phyloP scores from a whole-genome alignment of 2,797 vertebrate species.

The Gallinago solitaria region DNA sequence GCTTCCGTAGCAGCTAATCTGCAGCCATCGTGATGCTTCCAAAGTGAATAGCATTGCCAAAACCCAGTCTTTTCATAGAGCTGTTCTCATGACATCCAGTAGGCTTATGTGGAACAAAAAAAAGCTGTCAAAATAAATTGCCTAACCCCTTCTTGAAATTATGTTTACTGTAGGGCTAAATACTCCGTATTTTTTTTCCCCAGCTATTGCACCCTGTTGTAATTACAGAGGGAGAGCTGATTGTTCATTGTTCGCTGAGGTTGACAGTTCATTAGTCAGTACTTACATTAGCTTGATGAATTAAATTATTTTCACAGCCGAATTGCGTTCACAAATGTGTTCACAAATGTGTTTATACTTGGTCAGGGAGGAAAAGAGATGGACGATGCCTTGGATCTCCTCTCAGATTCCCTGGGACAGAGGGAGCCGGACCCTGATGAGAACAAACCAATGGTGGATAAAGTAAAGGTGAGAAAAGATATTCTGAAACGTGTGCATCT shows the following conservation, averaged over 20 bases:
- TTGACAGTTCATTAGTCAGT: background rate
- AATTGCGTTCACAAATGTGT: background rate
- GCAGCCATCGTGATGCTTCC: background rate
- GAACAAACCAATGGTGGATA: conserved; percentile 75
- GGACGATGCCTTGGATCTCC: conserved; percentile 74
- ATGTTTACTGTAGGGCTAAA: background rate
- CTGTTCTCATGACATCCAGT: background rate
- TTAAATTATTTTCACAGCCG: background rate
- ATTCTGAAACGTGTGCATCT: background rate
- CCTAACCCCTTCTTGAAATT: background rate
- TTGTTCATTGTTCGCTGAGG: background rate
- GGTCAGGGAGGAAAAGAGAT: conserved; percentile 60
- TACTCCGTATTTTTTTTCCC: background rate
- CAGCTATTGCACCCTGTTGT: background rate
- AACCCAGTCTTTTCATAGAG: background rate
- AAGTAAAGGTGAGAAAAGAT: conserved; percentile 76
- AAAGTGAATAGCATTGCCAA: background rate
- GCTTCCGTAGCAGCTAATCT: background rate
- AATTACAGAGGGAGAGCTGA: background rate
- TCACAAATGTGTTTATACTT: background rate
- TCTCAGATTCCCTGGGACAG: conserved; percentile 76
- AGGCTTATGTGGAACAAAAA: background rate
- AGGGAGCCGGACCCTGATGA: conserved; percentile 77
- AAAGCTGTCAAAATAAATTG: background rate
- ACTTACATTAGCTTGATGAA: background rate